Conservation (phyloP, 2,797 vertebrate species). For the Brotogeris chrysoptera region DNA sequence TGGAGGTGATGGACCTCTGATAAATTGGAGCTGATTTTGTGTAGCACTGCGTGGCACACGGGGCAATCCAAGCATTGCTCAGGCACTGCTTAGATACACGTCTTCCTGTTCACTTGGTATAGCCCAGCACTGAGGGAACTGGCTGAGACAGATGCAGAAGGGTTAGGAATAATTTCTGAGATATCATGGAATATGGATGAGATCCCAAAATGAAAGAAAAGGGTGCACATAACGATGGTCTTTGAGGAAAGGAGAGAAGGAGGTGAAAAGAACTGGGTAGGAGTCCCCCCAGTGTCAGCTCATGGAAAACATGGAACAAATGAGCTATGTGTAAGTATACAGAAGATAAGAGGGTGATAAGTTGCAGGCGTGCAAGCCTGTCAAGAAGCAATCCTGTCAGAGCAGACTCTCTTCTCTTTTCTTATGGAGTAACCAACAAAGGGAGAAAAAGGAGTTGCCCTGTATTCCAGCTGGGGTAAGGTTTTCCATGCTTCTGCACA, state of each 20-base stretch:
- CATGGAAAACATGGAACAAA: not conserved
- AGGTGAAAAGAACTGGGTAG: not conserved
- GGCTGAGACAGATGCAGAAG: not conserved
- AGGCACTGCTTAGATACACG: not conserved
- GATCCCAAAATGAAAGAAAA: not conserved
- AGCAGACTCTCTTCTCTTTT: not conserved
- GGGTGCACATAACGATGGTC: not conserved
- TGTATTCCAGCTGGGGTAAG: not conserved
- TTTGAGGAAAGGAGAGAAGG: not conserved
- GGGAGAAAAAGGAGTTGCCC: not conserved
- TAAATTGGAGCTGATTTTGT: not conserved
- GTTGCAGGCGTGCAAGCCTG: not conserved
- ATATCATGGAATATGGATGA: not conserved
- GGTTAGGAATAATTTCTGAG: not conserved
- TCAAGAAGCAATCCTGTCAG: not conserved
- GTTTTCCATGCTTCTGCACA: not conserved
- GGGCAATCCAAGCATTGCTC: not conserved
- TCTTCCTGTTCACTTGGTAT: not conserved
- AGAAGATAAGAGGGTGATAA: not conserved
- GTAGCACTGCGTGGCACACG: not conserved
- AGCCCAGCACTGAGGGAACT: not conserved
- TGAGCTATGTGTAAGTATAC: accelerated
- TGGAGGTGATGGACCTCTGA: not conserved
- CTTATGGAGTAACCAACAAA: not conserved
- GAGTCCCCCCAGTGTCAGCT: not conserved